Conservation (phyloP, 1,140 invertebrate species). For the Drosophila tristis region DNA sequence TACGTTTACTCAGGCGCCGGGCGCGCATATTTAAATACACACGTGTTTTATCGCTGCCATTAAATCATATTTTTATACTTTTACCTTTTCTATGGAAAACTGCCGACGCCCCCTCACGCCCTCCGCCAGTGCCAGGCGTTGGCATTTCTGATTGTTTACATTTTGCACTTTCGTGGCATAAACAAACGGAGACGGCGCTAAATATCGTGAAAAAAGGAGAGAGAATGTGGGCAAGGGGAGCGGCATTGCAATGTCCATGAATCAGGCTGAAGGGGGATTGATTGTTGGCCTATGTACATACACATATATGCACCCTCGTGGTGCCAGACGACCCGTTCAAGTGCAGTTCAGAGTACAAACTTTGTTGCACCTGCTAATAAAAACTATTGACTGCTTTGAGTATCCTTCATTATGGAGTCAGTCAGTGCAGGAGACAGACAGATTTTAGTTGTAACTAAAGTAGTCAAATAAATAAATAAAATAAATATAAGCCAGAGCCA, state of each 20-base stretch:
- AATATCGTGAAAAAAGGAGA: constrained; percentile 70
- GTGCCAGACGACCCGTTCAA: constrained; percentile 53
- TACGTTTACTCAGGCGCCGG: constrained; percentile 83
- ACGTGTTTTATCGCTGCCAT: constrained; percentile 84
- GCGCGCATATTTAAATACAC: constrained; percentile 84
- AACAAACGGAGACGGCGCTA: constrained; percentile 74
- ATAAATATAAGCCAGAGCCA: no score
- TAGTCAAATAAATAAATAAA: no score
- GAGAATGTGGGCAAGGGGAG: constrained; percentile 25
- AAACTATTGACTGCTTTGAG: no score
- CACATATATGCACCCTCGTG: constrained; percentile 10
- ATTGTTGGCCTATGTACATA: constrained; percentile 6
- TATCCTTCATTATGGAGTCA: no score
- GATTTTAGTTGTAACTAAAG: no score
- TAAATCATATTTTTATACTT: constrained; percentile 84
- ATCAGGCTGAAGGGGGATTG: constrained; percentile 33
- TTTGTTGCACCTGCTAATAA: not conserved
- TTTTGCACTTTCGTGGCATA: constrained; percentile 82
- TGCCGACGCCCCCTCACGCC: constrained; percentile 10
- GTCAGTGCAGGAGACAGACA: no score
- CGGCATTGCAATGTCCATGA: constrained; percentile 19
- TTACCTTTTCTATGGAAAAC: constrained; percentile 66
- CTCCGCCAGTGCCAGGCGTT: constrained; percentile 24
- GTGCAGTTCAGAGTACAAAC: constrained; percentile 5
- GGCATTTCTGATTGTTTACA: constrained; percentile 83